Percentiles rank a stretch among this genome's conserved stretches.
Conservation (phyloP, 2,113 vertebrate genomes). For the Cololabis saira region DNA sequence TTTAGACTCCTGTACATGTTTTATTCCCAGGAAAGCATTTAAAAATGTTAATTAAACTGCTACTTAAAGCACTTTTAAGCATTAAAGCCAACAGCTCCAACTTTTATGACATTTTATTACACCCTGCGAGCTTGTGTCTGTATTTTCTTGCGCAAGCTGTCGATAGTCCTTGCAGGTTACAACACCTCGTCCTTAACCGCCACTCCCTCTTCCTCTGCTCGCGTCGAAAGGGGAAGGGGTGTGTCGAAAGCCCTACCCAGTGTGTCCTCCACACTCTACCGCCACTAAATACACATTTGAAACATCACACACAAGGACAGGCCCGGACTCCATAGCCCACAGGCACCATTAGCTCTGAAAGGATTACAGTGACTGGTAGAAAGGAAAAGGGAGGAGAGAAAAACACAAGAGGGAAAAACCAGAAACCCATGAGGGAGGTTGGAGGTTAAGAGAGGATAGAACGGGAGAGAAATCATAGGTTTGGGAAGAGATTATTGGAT, state of each 20-base stretch:
- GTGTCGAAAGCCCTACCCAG: slow-evolving; percentile 61
- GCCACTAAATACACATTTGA: slow-evolving; percentile 66
- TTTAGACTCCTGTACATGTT: background rate
- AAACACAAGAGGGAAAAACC: slow-evolving; percentile 36
- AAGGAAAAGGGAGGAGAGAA: slow-evolving; percentile 20
- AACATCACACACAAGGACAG: slow-evolving; percentile 68
- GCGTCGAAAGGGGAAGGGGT: slow-evolving; percentile 62
- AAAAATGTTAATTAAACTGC: background rate
- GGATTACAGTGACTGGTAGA: slow-evolving; percentile 53
- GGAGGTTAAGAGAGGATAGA: slow-evolving; percentile 47
- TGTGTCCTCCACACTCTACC: slow-evolving; percentile 48
- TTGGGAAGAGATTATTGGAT: slow-evolving; percentile 46
- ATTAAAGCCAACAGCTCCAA: background rate
- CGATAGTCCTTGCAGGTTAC: slow-evolving; percentile 50
- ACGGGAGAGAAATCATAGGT: slow-evolving; percentile 55
- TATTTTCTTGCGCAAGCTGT: slow-evolving; percentile 40
- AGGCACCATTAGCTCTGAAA: slow-evolving; percentile 69
- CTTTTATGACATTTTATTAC: slow-evolving; percentile 16
- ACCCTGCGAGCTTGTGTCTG: slow-evolving; percentile 7
- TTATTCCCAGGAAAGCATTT: background rate
- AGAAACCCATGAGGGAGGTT: slow-evolving; percentile 45
- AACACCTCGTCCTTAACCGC: slow-evolving; percentile 68
- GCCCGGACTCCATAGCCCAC: slow-evolving; percentile 72
- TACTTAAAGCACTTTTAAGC: background rate
- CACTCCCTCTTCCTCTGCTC: slow-evolving; percentile 28